Evolutionary conservation across 2,797 vertebrate genomes (phyloP).

Genomic region (Takifugu rubripes): DNA sequence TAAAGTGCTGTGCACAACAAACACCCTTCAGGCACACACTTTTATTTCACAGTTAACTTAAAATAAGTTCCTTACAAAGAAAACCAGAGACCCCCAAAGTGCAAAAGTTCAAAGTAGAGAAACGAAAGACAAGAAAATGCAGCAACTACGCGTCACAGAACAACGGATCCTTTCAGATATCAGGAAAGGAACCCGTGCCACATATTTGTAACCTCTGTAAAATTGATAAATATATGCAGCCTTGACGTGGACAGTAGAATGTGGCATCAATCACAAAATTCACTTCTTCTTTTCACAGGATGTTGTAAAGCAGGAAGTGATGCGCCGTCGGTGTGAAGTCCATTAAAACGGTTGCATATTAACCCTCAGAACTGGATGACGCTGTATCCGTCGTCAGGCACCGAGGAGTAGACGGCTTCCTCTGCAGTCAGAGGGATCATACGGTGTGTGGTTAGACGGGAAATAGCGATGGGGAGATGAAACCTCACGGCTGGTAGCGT

Average conservation of each 20-base stretch:
- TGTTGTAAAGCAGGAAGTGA: slow-evolving; percentile 28
- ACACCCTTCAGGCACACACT: not conserved
- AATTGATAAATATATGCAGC: too few relatives aligned
- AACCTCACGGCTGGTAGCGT: not conserved
- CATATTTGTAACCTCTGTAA: too few relatives aligned
- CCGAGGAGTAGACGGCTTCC: slow-evolving; percentile 58
- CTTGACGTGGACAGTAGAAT: not conserved
- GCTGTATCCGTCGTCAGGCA: slow-evolving; percentile 66
- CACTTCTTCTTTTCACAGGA: slow-evolving; percentile 4
- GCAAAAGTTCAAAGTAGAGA: not conserved
- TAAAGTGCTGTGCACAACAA: not conserved
- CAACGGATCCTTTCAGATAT: too few relatives aligned
- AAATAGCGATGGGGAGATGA: not conserved
- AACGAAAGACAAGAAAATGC: too few relatives aligned
- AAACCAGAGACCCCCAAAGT: slow-evolving; percentile 8
- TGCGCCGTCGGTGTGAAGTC: not conserved
- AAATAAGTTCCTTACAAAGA: not conserved
- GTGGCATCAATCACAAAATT: not conserved
- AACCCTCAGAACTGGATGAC: slow-evolving; percentile 57
- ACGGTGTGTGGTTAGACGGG: not conserved
- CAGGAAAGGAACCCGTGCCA: too few relatives aligned
- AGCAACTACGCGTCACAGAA: too few relatives aligned
- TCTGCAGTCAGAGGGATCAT: slow-evolving; percentile 48
- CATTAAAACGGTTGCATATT: not conserved
- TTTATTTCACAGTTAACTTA: not conserved